Base-by-base conservation (phyloP, 2,113 vertebrate genomes). In the Prionailurus bengalensis region DNA sequence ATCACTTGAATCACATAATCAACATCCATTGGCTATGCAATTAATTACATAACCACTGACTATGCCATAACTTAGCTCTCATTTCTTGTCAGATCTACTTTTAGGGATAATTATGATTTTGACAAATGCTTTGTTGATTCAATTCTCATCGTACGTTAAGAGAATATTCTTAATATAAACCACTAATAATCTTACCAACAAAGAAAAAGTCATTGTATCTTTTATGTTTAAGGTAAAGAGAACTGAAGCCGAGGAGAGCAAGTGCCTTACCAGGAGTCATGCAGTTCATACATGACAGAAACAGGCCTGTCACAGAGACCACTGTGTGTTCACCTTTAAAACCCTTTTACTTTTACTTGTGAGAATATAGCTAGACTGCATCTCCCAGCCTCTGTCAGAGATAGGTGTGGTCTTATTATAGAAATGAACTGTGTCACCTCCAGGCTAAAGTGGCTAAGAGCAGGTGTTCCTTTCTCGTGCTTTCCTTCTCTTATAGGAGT, bases 151-250 rank as follows among this genome's bases (percentile, higher is more conserved):
- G 4, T 82, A 91, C 29, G 58, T 87, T 85, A 90, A 96, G 55
- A 91, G 7, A 81, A 89, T 85, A 83, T 83, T 97, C 55, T 96
- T 96, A 87, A 95, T 81, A 61, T 63, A 95, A 95, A 36, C 70
- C 61, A 14, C 48, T 88, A 96, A 73, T 71, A 97, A 78, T 1
- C 33, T 65, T 53, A 81, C 51, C 25, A 91, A 79, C 84, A 92
- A 82, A 86, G 33, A 89, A 74, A 84, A 91, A 88, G 66, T 68
- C n/a, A 63, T 9, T 73, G 27, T 5, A 29, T 42, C 29, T 88
- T 55, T 83, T 82, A 45, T n/a, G 89, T 96, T 93, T 86, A 89
- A 95, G 81, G 66, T 70, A 92, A 94, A 42, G 19, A 31, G n/a
- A 96, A 78, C 12, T 63, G 31, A 95, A 86, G 66, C 29, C 58